Conservation (phyloP, 2,797 vertebrate genomes). For the Sebastes hubbsi region DNA sequence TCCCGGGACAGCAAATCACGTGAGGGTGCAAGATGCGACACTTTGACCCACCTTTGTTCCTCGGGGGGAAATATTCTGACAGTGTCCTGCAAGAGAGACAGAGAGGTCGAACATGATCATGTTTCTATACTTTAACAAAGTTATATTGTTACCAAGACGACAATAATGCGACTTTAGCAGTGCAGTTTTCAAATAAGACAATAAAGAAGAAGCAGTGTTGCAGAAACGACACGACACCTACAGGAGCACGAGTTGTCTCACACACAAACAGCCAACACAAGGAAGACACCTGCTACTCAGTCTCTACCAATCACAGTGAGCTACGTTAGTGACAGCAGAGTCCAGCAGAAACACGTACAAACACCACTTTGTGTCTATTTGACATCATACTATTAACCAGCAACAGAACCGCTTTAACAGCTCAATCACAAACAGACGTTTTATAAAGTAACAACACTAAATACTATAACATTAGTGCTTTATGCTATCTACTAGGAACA, state of each 20-base stretch:
- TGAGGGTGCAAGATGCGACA: neutral
- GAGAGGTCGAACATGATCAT: neutral
- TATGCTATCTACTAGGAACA: neutral
- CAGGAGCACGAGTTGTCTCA: neutral
- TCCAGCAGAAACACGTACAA: neutral
- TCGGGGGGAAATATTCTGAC: constrained; percentile 29
- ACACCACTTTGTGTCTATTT: neutral
- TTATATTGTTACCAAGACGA: neutral
- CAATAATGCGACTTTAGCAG: neutral
- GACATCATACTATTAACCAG: neutral
- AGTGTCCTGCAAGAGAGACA: constrained; percentile 43
- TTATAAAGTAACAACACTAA: neutral
- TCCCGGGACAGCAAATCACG: neutral
- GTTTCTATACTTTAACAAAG: neutral
- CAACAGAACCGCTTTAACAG: rapidly evolving
- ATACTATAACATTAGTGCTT: too few relatives aligned
- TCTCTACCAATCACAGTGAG: constrained; percentile 11
- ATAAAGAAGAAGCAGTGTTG: neutral
- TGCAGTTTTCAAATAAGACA: too few relatives aligned
- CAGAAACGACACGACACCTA: neutral
- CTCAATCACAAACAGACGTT: neutral
- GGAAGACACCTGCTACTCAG: constrained; percentile 5
- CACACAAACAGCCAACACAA: neutral
- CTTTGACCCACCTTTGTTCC: constrained; percentile 55
- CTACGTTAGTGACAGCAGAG: constrained; percentile 1